These are phyloP conservation scores for Helicorthomorpha holstii DNA, from an alignment of 1,140 invertebrate species.

Conservation along the genomic window DNA sequence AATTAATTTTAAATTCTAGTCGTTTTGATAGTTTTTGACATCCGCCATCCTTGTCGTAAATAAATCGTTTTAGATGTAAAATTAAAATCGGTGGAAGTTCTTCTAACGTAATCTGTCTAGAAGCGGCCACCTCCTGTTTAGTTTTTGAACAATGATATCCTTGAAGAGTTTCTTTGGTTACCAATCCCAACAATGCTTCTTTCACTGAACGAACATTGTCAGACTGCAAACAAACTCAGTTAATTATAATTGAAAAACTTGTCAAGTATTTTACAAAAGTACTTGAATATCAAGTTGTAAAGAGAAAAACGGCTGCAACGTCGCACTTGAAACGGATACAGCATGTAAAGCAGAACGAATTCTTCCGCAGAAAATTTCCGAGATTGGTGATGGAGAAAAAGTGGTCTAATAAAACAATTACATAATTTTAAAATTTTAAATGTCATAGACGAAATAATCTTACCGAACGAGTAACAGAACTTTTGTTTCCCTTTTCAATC, in stretches of 20 bases:
- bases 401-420: constrained; percentile 33
- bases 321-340: constrained; percentile 17
- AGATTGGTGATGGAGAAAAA: constrained; percentile 67
- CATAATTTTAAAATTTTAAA: constrained; percentile 7
- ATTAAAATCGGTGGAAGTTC: constrained; percentile 70
- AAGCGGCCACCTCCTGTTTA: constrained; percentile 59
- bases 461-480: constrained; percentile 55
- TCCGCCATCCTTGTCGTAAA: constrained; percentile 62
- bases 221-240: constrained; percentile 39
- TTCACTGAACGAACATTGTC: constrained; percentile 42
- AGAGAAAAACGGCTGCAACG: constrained; percentile 82
- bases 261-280: constrained; percentile 11
- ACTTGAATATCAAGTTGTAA: constrained; percentile 87
- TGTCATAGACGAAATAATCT: constrained; percentile 5
- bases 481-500: constrained; percentile 72
- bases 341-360: constrained; percentile 45
- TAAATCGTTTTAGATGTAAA: constrained; percentile 67
- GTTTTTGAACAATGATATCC: constrained; percentile 65
- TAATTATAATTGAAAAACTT: constrained; percentile 1
- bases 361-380: constrained; percentile 80
- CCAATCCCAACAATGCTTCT: constrained; percentile 67
- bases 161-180: constrained; percentile 60
- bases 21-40: constrained; percentile 73
- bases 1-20: constrained; percentile 68
- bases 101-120: constrained; percentile 69